phyloP scores from a whole-genome alignment of 2,113 vertebrate species.

The Vulpes lagopus region DNA sequence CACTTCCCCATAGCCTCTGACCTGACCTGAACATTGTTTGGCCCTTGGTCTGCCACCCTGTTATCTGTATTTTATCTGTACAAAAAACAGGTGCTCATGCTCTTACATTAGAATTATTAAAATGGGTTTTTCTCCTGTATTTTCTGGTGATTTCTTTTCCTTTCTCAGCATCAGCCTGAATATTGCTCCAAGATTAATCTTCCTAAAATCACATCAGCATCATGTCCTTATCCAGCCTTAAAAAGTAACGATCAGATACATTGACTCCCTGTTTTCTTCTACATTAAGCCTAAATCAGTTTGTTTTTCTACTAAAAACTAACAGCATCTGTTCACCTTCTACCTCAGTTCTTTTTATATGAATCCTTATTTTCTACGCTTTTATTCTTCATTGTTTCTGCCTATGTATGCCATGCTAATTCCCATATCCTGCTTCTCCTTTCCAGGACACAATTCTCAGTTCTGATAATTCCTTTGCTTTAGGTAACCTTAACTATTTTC shows the following conservation, averaged over 20 bases:
- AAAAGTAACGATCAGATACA: not conserved
- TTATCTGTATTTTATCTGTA: not conserved
- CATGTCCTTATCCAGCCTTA: not conserved
- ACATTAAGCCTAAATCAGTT: not conserved
- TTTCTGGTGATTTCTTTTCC: not conserved
- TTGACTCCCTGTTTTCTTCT: not conserved
- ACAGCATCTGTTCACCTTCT: not conserved
- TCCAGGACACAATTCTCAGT: not conserved
- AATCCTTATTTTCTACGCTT: not conserved
- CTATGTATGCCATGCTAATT: not conserved
- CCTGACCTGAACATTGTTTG: not conserved
- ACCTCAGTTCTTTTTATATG: not conserved
- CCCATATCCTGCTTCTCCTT: not conserved
- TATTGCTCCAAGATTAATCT: not conserved
- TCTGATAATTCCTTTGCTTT: not conserved
- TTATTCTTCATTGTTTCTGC: not conserved
- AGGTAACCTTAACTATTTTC: not conserved
- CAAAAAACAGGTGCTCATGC: not conserved
- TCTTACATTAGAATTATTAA: not conserved
- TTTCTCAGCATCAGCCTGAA: not conserved
- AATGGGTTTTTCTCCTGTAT: not conserved
- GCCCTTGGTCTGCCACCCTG: not conserved
- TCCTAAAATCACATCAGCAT: not conserved
- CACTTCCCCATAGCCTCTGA: too few relatives aligned
- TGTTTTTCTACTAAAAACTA: not conserved